Evolutionary conservation across 30 jellyfish, hydroid and myxozoan species (phyloP).

Genomic region (Aurelia aurita complex sp. Pacific): DNA sequence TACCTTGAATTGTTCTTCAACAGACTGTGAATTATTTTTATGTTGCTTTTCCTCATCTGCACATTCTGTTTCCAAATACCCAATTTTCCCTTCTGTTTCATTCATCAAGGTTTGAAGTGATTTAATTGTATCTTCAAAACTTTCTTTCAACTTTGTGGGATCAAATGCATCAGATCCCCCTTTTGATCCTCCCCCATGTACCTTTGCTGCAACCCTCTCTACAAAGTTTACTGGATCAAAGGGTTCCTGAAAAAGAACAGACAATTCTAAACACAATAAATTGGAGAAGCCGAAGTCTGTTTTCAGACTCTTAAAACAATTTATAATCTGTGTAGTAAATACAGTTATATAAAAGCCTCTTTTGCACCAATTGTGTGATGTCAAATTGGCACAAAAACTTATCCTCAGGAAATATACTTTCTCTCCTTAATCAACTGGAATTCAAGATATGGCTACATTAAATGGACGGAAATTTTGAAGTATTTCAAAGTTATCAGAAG

Average conservation of each 20-base stretch:
- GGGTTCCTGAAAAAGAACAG: constrained; percentile 80
- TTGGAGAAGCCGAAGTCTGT: too few relatives aligned
- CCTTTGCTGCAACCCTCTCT: constrained; percentile 94
- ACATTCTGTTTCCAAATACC: constrained; percentile 82
- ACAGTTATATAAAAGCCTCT: too few relatives aligned
- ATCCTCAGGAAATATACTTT: too few relatives aligned
- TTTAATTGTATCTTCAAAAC: constrained; percentile 86
- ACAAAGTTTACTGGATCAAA: constrained; percentile 89
- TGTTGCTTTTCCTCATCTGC: constrained; percentile 85
- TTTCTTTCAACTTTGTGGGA: constrained; percentile 85
- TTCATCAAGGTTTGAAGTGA: constrained; percentile 80
- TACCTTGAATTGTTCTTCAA: constrained; percentile 91
- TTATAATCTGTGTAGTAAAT: too few relatives aligned
- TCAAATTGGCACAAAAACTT: too few relatives aligned
- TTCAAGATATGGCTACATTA: too few relatives aligned
- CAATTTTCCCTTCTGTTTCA: constrained; percentile 80
- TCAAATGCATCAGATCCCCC: constrained; percentile 97
- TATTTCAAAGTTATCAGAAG: too few relatives aligned
- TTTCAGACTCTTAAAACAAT: too few relatives aligned
- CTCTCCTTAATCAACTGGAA: too few relatives aligned
- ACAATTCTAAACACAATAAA: background rate
- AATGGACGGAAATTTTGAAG: too few relatives aligned
- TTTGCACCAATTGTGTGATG: too few relatives aligned
- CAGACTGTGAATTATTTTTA: constrained; percentile 73
- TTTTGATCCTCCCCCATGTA: constrained; percentile 94